Evolutionary conservation across 2,113 vertebrate species (phyloP).

Genomic region (Coryphaenoides rupestris): DNA sequence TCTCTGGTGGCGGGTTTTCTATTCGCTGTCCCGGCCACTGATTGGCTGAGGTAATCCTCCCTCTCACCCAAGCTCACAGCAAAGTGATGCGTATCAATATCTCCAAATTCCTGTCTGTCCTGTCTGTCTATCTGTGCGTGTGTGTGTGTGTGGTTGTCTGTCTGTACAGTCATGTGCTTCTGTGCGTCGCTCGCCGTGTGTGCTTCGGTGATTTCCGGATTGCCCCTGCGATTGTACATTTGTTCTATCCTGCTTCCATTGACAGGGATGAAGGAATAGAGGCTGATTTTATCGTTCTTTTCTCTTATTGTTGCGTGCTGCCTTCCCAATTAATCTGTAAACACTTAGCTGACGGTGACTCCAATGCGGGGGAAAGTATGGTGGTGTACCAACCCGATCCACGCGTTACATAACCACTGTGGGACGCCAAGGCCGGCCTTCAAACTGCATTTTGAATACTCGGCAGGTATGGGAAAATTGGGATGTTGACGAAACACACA

Average conservation of each 20-base stretch:
- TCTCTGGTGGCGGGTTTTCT: no score
- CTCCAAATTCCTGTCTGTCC: not conserved
- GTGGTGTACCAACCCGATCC: constrained; percentile 27
- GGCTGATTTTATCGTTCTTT: no score
- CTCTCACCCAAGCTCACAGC: no score
- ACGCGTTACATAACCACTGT: not conserved
- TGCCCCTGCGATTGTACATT: no score
- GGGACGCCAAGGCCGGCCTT: constrained; percentile 2
- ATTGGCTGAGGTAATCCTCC: no score
- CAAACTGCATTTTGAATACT: constrained; percentile 15
- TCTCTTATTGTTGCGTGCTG: constrained; percentile 28
- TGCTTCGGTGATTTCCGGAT: no score
- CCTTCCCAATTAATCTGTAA: constrained; percentile 31
- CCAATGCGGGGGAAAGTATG: not conserved
- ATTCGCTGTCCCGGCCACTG: no score
- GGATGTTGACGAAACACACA: constrained; percentile 19
- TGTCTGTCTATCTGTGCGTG: not conserved
- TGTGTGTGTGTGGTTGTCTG: constrained; percentile 1
- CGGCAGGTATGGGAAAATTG: constrained; percentile 36
- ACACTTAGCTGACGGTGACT: constrained; percentile 26
- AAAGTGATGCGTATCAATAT: no score
- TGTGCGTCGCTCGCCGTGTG: constrained; percentile 6
- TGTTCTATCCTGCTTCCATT: not conserved
- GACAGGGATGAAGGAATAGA: not conserved
- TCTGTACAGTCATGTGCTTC: not conserved